A percentile compares a stretch with the other conserved stretches of the same genome.
phyloP scores from a whole-genome alignment of 2,113 vertebrate species.

The Notechis scutatus region DNA sequence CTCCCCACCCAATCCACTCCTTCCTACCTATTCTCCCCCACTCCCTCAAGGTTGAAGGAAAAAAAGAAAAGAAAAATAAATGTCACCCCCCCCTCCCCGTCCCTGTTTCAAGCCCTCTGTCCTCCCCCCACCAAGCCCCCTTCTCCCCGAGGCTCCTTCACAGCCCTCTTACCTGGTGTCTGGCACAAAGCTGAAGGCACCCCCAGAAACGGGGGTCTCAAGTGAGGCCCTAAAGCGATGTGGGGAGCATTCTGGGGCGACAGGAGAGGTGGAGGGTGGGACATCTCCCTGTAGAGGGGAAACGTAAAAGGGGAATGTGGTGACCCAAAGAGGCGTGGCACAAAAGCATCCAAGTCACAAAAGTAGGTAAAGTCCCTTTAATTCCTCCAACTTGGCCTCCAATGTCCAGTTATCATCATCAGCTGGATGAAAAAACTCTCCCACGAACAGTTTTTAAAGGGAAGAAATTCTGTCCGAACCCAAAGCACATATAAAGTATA shows the following conservation, averaged over 20 bases:
- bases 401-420: too few species aligned
- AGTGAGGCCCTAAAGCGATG: slow-evolving; percentile 88
- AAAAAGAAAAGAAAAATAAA: not conserved
- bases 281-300: slow-evolving; percentile 81
- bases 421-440: too few species aligned
- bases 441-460: too few species aligned
- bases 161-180: slow-evolving; percentile 80
- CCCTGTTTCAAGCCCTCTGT: not conserved
- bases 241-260: slow-evolving; percentile 91
- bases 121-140: not conserved
- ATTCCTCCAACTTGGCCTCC: too few species aligned
- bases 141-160: too few species aligned
- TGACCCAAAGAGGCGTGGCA: too few species aligned
- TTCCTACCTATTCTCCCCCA: not conserved
- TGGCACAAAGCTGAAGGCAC: slow-evolving; percentile 93
- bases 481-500: too few species aligned
- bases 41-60: not conserved
- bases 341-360: too few species aligned
- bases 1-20: not conserved
- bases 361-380: too few species aligned
- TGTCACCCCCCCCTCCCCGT: too few species aligned
- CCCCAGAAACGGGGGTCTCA: slow-evolving; percentile 92
- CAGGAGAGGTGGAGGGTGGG: slow-evolving; percentile 88
- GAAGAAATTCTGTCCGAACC: too few species aligned
- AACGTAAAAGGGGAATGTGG: not conserved